These are phyloP conservation scores for Euglossa dilemma DNA, from an alignment of 1,140 invertebrate species.

Conservation along the genomic window DNA sequence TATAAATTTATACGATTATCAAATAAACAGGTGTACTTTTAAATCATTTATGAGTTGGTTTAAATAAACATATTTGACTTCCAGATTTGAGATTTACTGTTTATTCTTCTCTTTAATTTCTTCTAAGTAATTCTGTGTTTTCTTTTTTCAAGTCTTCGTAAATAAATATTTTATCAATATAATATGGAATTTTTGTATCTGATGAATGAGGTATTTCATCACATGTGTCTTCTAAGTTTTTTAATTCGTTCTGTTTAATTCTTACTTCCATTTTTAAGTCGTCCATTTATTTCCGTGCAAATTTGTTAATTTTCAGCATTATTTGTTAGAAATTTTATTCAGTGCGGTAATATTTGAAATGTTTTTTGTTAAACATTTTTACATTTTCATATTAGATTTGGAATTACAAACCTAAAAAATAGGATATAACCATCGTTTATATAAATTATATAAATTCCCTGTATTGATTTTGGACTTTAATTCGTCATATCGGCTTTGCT, in stretches of 20 bases:
- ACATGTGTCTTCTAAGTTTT: slow-evolving; percentile 95
- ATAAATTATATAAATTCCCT: no score
- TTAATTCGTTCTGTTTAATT: slow-evolving; percentile 95
- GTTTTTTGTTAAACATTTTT: no score
- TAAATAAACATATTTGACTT: slow-evolving; percentile 87
- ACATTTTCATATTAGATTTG: no score
- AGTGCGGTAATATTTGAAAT: no score
- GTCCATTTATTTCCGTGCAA: no score
- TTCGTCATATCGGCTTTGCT: no score
- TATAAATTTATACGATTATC: slow-evolving; percentile 97
- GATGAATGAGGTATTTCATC: slow-evolving; percentile 94
- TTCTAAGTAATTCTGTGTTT: slow-evolving; percentile 90
- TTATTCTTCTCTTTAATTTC: slow-evolving; percentile 88
- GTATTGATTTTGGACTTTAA: no score
- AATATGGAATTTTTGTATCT: slow-evolving; percentile 91
- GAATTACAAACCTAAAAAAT: no score
- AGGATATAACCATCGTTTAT: no score
- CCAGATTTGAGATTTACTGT: slow-evolving; percentile 88
- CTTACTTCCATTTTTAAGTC: no score
- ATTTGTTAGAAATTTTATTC: no score
- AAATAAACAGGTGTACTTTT: slow-evolving; percentile 96
- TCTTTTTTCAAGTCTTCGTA: slow-evolving; percentile 88
- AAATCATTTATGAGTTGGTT: slow-evolving; percentile 92
- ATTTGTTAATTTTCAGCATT: no score
- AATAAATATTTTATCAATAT: slow-evolving; percentile 95